phyloP scores from a whole-genome alignment of 1,140 invertebrate species.

The Pararge aegeria region DNA sequence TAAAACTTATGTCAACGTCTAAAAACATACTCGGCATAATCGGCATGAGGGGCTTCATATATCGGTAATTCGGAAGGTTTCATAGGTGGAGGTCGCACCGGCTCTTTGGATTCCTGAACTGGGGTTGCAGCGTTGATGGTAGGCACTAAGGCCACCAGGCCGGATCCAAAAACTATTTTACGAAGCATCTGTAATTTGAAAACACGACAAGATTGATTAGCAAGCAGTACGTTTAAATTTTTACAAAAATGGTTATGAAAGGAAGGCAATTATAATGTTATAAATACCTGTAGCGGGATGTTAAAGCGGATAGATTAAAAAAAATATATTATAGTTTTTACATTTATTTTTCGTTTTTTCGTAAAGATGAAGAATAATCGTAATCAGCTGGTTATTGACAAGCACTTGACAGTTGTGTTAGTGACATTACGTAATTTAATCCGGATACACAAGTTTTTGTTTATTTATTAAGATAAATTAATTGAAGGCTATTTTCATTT shows the following conservation, averaged over 20 bases:
- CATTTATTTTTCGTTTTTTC: background rate
- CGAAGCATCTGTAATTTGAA: conserved; percentile 57
- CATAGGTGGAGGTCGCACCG: conserved; percentile 60
- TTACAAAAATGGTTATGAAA: background rate
- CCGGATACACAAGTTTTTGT: too few species aligned
- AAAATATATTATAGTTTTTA: background rate
- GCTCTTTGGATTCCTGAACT: conserved; percentile 41
- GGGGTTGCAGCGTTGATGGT: conserved; percentile 61
- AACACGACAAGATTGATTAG: background rate
- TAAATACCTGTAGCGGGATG: background rate
- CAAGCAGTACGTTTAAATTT: background rate
- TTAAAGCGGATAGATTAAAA: background rate
- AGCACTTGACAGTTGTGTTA: too few species aligned
- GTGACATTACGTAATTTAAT: too few species aligned
- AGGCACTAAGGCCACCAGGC: conserved; percentile 54
- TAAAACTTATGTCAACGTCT: background rate
- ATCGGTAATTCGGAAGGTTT: conserved; percentile 80
- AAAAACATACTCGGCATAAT: conserved; percentile 61
- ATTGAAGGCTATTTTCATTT: too few species aligned
- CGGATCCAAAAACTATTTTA: conserved; percentile 65
- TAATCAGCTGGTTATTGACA: too few species aligned
- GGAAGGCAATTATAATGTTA: background rate
- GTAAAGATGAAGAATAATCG: too few species aligned
- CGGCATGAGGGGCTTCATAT: conserved; percentile 74
- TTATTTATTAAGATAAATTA: too few species aligned